Conservation (phyloP, 2,113 vertebrate genomes). For the Lasiurus cinereus region DNA sequence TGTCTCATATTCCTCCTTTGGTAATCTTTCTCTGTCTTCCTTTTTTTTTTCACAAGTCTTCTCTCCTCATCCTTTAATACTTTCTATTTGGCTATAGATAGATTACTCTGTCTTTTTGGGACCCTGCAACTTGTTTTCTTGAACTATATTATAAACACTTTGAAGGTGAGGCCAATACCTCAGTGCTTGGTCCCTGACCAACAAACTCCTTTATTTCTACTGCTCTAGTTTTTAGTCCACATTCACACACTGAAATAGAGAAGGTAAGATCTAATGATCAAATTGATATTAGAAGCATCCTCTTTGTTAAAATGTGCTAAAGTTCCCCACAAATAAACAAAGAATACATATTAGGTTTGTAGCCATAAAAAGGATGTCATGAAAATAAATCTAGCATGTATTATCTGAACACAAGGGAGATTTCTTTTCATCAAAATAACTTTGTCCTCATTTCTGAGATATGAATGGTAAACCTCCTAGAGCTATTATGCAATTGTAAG, state of each 20-base stretch:
- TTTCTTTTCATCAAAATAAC: background rate
- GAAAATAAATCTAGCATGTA: background rate
- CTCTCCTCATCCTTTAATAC: background rate
- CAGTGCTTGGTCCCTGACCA: background rate
- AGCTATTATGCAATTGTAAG: background rate
- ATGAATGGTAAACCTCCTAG: background rate
- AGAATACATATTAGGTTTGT: background rate
- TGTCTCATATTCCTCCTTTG: background rate
- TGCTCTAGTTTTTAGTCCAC: background rate
- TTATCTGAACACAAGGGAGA: background rate
- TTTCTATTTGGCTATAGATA: background rate
- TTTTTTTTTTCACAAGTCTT: background rate
- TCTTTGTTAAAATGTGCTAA: background rate
- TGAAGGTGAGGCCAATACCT: background rate
- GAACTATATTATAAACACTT: background rate
- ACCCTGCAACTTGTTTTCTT: background rate
- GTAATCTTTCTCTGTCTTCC: background rate
- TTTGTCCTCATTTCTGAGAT: background rate
- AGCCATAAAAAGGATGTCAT: background rate
- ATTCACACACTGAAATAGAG: background rate
- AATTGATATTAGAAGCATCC: background rate
- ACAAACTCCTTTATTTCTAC: background rate
- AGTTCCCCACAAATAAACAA: background rate
- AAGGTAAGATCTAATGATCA: background rate
- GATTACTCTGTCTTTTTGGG: background rate